Base-by-base conservation (phyloP, 1,140 invertebrate genomes). In the Scaptomyza hsui region DNA sequence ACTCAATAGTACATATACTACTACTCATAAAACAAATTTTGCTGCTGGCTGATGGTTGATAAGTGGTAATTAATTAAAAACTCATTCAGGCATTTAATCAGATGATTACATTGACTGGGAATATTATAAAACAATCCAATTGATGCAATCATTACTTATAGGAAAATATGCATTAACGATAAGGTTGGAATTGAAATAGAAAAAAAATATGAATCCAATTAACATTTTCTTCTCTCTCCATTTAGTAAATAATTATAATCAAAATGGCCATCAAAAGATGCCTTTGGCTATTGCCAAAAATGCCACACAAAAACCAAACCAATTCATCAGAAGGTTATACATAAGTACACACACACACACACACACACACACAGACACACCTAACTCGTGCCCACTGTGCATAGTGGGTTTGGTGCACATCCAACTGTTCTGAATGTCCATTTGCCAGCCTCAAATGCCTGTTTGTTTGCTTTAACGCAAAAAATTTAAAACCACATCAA, bases 401-500 rank as follows among this genome's bases (percentile, higher is more conserved):
- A 74, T 48, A 37, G 6, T 29, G 26, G 49, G 49, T 41, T 65
- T 64, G 68, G 60, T 63, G 68, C 60, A 55, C 61, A 53, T 65
- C 52, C 69, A 65, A 71, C 80, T 57, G 61, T 71, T 69, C 65
- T 71, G 81, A 88, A 88, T 86, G 81, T 86, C 81, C 81, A 86
- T 86, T 86, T 88, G 81, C 82, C 82, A 68, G 82, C 19, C 62
- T 74, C 65, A 83, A 70, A 86, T 86, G 80, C 76, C 81, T 81
- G 81, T 88, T 86, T 86, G 81, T 88, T 85, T 86, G 71, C 72
- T 86, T 63, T 78, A 75, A 78, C 65, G 70, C 74, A 61, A 86
- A 86, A 86, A 86, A 81, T 88, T 77, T 81, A 86, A 86, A 86
- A 88, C 81, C 81, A 86, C 85, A 86, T 88, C 81, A 86, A 86